Base-by-base conservation (phyloP, 2,113 vertebrate genomes). In the Carollia perspicillata region DNA sequence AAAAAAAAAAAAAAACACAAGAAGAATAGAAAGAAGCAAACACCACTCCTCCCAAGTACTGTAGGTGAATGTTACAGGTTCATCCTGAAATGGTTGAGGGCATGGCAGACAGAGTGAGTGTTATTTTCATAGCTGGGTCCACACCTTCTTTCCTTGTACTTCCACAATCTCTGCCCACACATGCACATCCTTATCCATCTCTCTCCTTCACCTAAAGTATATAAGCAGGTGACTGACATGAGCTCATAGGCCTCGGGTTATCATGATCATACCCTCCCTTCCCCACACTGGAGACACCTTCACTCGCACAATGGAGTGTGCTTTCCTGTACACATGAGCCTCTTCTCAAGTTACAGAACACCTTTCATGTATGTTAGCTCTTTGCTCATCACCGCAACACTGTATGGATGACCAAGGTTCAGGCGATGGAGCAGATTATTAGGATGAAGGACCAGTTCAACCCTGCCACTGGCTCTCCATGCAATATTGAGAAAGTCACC, bases 151-250 rank as follows among this genome's bases (percentile, higher is more conserved):
- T 60, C 17, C 30, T 44, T 35, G 6, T 13, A 33, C 23, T 65
- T 60, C 37, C 33, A 37, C 11, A 12, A 20, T 60, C 28, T 74
- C 66, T 94, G 66, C 53, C 78, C 75, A 42, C 18, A 77, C 14
- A n/a, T 4, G 23, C 89, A 53, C 60, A 90, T 30, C 8, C 20
- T 6, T 33, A 49, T 14, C 26, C 69, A 88, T 84, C 42, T 53
- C 33, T 65, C 75, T 42, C 23, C 95, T 96, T 37, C 77, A 47
- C 77, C 53, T 49, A 53, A 88, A 30, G 55, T 49, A 58, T 13
- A 84, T 40, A 40, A 88, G 94, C 94, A 84, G 80, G 42, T 68
- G 74, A 86, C 63, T 40, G 84, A 81, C 74, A 78, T 37, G 63
- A 74, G 55, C 89, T 90, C 8, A 0, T 16, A 53, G 33, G 28